Evolutionary conservation across 2,797 vertebrate species (phyloP).

Genomic region (Sebastes steindachneri): DNA sequence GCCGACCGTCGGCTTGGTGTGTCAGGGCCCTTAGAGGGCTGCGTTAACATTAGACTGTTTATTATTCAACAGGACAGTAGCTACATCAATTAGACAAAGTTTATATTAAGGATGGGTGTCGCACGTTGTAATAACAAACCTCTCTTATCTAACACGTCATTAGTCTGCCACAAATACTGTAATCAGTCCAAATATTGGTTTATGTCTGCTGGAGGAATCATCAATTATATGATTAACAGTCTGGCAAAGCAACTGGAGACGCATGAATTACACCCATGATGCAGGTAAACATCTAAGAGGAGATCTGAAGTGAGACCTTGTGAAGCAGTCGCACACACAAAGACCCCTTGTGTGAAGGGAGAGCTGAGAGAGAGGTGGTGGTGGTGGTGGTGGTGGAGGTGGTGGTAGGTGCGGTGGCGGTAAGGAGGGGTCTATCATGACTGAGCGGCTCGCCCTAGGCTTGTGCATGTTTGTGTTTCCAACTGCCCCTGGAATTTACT

Average conservation of each 20-base stretch:
- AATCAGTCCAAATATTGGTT: constrained; percentile 81
- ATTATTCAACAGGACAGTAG: constrained; percentile 31
- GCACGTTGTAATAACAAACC: constrained; percentile 76
- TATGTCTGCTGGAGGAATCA: constrained; percentile 69
- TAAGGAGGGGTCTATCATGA: constrained; percentile 52
- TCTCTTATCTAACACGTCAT: constrained; percentile 75
- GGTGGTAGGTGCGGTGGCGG: constrained; percentile 20
- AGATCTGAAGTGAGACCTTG: constrained; percentile 47
- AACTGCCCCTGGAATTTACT: constrained; percentile 85
- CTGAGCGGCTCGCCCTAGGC: constrained; percentile 58
- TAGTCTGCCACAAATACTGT: constrained; percentile 78
- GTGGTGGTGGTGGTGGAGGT: background rate
- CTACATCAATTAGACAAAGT: constrained; percentile 58
- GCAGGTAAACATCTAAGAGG: constrained; percentile 43
- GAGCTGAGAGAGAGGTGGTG: constrained; percentile 27
- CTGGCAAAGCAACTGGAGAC: constrained; percentile 49
- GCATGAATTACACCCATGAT: constrained; percentile 48
- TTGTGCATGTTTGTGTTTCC: constrained; percentile 86
- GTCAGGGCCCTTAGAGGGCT: background rate
- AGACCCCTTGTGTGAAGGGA: constrained; percentile 55
- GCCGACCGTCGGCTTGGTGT: too few species aligned
- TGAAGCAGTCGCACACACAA: constrained; percentile 50
- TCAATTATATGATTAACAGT: constrained; percentile 83
- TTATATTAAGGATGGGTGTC: constrained; percentile 66
- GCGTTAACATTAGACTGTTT: constrained; percentile 7